Evolutionary conservation across 2,113 vertebrate species (phyloP).

Genomic region (Mobula birostris): DNA sequence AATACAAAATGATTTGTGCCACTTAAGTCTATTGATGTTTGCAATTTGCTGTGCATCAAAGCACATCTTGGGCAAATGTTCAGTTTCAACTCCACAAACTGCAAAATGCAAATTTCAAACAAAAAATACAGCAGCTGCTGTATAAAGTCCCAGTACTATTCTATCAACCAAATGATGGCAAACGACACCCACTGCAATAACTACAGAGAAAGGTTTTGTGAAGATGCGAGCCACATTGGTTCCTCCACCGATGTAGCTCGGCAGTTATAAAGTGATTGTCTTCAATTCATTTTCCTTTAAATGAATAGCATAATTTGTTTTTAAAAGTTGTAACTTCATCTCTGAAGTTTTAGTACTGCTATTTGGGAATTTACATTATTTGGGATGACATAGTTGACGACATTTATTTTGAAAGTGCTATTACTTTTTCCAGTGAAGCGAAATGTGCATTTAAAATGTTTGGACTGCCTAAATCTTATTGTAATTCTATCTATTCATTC

Average conservation of each 20-base stretch:
- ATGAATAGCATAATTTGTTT: neutral
- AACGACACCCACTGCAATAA: neutral
- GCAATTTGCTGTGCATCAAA: neutral
- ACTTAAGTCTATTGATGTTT: neutral
- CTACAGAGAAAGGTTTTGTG: neutral
- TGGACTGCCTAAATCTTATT: neutral
- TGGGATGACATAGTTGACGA: neutral
- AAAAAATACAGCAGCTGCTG: neutral
- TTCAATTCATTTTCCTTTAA: neutral
- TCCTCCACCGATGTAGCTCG: neutral
- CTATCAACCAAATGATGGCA: neutral
- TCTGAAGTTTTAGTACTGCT: neutral
- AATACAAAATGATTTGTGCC: neutral
- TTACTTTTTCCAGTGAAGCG: neutral
- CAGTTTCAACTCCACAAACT: neutral
- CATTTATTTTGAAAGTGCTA: neutral
- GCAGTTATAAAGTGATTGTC: neutral
- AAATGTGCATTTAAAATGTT: neutral
- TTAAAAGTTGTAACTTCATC: neutral
- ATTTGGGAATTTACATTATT: constrained; percentile 1
- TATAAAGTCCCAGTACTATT: no score
- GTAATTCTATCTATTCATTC: neutral
- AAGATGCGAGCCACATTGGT: neutral
- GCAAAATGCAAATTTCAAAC: neutral
- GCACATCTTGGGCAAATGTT: neutral